Conservation (phyloP, 2,888 invertebrate genomes). For the Helleia helle region DNA sequence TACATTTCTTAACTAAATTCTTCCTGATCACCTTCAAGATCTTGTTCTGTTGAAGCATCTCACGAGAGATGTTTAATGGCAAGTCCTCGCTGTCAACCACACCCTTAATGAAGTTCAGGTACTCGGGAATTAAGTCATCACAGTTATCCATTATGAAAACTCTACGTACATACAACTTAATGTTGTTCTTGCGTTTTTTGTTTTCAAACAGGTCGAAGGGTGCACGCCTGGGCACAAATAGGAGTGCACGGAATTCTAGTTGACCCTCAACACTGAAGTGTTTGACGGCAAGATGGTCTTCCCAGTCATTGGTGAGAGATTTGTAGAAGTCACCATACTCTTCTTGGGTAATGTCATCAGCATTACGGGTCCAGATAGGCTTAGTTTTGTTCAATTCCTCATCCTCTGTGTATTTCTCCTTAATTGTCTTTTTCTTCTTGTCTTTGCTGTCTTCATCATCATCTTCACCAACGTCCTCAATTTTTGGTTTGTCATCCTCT, state of each 20-base stretch:
- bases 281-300: slow-evolving; percentile 96
- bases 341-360: slow-evolving; percentile 96
- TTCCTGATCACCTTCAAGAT: slow-evolving; percentile 99
- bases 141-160: slow-evolving; percentile 99
- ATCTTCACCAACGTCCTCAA: slow-evolving; percentile 82
- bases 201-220: slow-evolving; percentile 99
- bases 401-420: slow-evolving; percentile 98
- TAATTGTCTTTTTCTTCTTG: slow-evolving; percentile 95
- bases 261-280: slow-evolving; percentile 96
- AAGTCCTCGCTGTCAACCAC: slow-evolving; percentile 99
- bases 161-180: slow-evolving; percentile 96
- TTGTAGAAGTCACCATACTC: slow-evolving; percentile 99
- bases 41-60: slow-evolving; percentile 99
- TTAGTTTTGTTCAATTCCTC: slow-evolving; percentile 99
- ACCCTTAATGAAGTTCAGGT: slow-evolving; percentile 96
- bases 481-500: slow-evolving; percentile 78
- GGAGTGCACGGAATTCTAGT: slow-evolving; percentile 93
- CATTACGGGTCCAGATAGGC: slow-evolving; percentile 97
- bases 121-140: slow-evolving; percentile 99
- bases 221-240: slow-evolving; percentile 93
- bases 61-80: slow-evolving; percentile 98
- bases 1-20: slow-evolving; percentile 98
- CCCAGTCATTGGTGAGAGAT: slow-evolving; percentile 97
- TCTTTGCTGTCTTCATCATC: slow-evolving; percentile 81
- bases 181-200: slow-evolving; percentile 98